Conservation (phyloP, 2,797 vertebrate species). For the Sebastes melanostomus region DNA sequence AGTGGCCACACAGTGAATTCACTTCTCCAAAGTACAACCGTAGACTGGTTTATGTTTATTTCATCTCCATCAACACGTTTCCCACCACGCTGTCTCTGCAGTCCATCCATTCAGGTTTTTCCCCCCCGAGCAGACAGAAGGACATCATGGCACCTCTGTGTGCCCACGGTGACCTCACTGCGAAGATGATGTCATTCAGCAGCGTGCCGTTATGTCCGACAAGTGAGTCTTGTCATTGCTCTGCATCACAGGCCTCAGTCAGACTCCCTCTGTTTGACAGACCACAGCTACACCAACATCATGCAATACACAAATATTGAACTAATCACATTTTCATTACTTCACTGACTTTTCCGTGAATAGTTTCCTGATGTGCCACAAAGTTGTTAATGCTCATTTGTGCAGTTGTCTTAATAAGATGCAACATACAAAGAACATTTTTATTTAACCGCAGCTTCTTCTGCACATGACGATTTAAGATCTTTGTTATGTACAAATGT, state of each 20-base stretch:
- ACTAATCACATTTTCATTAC: constrained; percentile 56
- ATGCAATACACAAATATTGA: constrained; percentile 43
- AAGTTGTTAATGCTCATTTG: constrained; percentile 22
- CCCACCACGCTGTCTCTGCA: constrained; percentile 9
- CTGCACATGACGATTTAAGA: not conserved
- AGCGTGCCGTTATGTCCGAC: constrained; percentile 48
- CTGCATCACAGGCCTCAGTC: constrained; percentile 49
- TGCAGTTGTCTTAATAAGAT: constrained; percentile 3
- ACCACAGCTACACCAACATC: constrained; percentile 62
- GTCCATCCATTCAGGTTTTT: constrained; percentile 47
- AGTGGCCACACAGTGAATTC: not conserved
- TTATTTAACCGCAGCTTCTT: not conserved
- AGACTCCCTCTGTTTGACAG: constrained; percentile 58
- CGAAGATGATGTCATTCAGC: constrained; percentile 73
- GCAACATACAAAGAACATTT: not conserved
- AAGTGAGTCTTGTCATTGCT: constrained; percentile 63
- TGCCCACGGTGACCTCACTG: constrained; percentile 72
- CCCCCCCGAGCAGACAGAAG: constrained; percentile 43
- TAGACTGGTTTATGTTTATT: not conserved
- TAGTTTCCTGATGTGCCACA: constrained; percentile 9
- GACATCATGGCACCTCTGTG: constrained; percentile 62
- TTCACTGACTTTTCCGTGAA: constrained; percentile 60
- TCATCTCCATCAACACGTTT: constrained; percentile 19
- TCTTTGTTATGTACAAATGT: constrained; percentile 27
- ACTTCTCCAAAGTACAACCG: not conserved